These are phyloP conservation scores for Pachycephus smyrnensis DNA, from an alignment of 2,888 invertebrate genomes.

Conservation along the genomic window DNA sequence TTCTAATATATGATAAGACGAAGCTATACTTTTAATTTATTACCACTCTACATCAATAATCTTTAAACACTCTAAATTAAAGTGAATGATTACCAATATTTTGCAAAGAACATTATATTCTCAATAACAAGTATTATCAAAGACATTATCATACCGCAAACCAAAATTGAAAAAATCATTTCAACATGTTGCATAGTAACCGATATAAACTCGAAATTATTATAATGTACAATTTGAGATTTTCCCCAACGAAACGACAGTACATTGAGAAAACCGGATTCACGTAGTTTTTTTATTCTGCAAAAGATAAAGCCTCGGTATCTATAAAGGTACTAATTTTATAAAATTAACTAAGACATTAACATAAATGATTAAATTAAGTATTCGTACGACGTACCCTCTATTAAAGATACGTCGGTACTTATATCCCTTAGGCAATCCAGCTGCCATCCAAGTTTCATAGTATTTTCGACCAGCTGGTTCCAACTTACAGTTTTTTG, in stretches of 20 bases:
- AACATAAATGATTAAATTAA: neutral
- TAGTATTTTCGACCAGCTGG: slow-evolving; percentile 18
- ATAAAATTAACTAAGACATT: neutral
- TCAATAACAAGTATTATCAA: neutral
- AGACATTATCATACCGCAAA: neutral
- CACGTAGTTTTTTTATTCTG: slow-evolving; percentile 36
- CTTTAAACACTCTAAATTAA: neutral
- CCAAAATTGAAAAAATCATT: neutral
- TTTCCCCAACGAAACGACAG: slow-evolving; percentile 28
- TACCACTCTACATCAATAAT: neutral
- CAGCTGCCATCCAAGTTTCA: slow-evolving; percentile 30
- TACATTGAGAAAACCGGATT: slow-evolving; percentile 29
- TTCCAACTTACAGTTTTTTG: neutral
- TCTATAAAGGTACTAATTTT: neutral
- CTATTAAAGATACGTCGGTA: slow-evolving; percentile 38
- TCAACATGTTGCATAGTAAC: neutral
- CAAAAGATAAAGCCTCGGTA: neutral
- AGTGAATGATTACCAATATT: neutral
- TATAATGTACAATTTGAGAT: neutral
- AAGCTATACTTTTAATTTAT: neutral
- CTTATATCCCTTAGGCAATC: slow-evolving; percentile 33
- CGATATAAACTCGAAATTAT: neutral
- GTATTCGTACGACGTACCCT: slow-evolving; percentile 32
- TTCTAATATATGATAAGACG: neutral
- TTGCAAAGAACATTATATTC: neutral